Conservation (phyloP, 1,140 invertebrate species). For the Heliconius melpomene region DNA sequence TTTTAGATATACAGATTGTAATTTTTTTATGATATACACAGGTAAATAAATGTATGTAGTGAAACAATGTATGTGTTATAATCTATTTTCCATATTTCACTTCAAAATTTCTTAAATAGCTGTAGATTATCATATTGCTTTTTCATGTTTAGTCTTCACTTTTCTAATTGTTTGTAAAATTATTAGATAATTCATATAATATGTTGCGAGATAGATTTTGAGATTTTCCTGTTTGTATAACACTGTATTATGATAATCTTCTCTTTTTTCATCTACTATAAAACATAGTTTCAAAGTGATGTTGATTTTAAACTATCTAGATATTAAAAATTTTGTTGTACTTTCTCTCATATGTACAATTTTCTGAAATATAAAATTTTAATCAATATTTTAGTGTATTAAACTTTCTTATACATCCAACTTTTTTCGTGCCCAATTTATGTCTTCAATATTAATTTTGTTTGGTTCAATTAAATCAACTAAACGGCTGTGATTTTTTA, state of each 20-base stretch:
- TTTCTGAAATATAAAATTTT: slow-evolving; percentile 80
- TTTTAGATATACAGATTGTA: slow-evolving; percentile 47
- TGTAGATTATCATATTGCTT: slow-evolving; percentile 34
- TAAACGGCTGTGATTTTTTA: slow-evolving; percentile 58
- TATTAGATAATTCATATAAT: slow-evolving; percentile 56
- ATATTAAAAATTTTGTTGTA: slow-evolving; percentile 73
- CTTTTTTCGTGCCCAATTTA: slow-evolving; percentile 54
- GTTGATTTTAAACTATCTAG: slow-evolving; percentile 67
- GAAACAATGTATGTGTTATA: slow-evolving; percentile 22
- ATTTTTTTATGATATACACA: slow-evolving; percentile 42
- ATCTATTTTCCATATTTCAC: slow-evolving; percentile 26
- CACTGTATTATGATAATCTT: slow-evolving; percentile 53
- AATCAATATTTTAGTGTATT: slow-evolving; percentile 56
- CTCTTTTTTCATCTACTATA: slow-evolving; percentile 69
- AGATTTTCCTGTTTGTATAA: slow-evolving; percentile 58
- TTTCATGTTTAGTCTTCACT: slow-evolving; percentile 30
- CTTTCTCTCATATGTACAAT: slow-evolving; percentile 77
- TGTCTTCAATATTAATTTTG: slow-evolving; percentile 50
- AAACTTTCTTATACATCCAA: slow-evolving; percentile 44
- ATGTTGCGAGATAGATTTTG: slow-evolving; percentile 62
- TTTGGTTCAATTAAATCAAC: slow-evolving; percentile 47
- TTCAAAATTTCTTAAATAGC: slow-evolving; percentile 24
- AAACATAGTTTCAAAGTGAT: slow-evolving; percentile 56
- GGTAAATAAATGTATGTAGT: slow-evolving; percentile 26
- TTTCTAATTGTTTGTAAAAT: slow-evolving; percentile 42